Conservation (phyloP, 37 sponge, comb jelly and placozoan genomes). For the Bolinopsis microptera region DNA sequence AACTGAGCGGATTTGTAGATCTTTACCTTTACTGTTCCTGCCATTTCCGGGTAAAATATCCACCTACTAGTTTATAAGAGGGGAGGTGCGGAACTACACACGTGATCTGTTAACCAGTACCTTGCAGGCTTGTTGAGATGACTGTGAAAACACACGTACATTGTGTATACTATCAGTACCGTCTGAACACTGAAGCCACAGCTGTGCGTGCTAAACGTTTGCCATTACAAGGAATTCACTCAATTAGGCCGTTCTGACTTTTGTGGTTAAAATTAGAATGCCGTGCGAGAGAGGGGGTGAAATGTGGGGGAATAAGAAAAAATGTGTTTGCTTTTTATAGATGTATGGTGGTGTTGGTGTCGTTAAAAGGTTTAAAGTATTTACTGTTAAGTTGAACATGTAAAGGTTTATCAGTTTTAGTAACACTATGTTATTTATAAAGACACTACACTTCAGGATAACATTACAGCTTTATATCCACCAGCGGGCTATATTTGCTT, state of each 20-base stretch:
- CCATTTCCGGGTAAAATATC: not conserved
- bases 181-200: not conserved
- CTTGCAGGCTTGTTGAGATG: not conserved
- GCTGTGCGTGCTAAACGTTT: not conserved
- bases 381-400: too few relatives aligned
- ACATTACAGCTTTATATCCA: too few relatives aligned
- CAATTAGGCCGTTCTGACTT: not conserved
- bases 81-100: too few relatives aligned
- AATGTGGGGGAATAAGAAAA: not conserved
- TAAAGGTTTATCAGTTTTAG: too few relatives aligned
- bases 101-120: too few relatives aligned
- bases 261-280: not conserved
- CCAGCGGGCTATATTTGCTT: too few relatives aligned
- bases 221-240: not conserved
- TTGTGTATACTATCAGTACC: too few relatives aligned
- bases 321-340: not conserved
- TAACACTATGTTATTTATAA: too few relatives aligned
- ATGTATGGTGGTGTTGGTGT: not conserved
- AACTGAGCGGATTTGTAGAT: not conserved
- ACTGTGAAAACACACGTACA: too few relatives aligned
- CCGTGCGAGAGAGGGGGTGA: not conserved
- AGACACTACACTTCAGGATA: too few relatives aligned
- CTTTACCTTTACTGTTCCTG: not conserved
- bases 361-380: too few relatives aligned
- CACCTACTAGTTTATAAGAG: too few relatives aligned